Base-by-base conservation (phyloP, 2,113 vertebrate species). In the Nibea coibor region DNA sequence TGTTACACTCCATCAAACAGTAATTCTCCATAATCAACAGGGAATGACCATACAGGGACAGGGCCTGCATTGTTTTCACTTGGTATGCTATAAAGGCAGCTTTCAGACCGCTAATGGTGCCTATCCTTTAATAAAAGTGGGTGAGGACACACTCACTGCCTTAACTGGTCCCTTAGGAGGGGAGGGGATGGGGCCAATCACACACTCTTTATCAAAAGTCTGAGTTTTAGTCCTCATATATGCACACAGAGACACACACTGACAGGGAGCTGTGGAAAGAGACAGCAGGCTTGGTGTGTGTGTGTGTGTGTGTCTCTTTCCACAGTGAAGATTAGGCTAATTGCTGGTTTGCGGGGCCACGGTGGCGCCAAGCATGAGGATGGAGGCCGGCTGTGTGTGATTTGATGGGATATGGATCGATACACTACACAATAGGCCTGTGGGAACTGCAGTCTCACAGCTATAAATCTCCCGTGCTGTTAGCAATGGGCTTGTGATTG, bases 281-380 rank as follows among this genome's bases (percentile, higher is more conserved):
- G 35, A 39, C 35, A 39, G 35, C 35, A 8, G 35, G 35, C 35
- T 39, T 39, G 35, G 35, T 39, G 35, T 39, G 35, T 31, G 31
- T 31, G 31, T 31, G 31, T 31, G 31, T 31, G 31, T 39, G 8
- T 39, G 35, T 89, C 87, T 87, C 91, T 83, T 85, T 75, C 59
- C 91, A 93, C 93, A 91, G 81, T 75, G 78, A 86, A 90, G 89
- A 92, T 92, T 90, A 92, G 89, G 89, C 89, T 95, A 95, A 96
- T 95, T 95, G 94, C 91, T 86, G 78, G 84, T 87, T 92, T 93
- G 93, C 88, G 86, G 68, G 87, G 83, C 82, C 64, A 71, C 11
- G 28, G 48, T 68, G 89, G 92, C 87, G 84, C 88, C 90, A 88
- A 80, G 88, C 89, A 79, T 45, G 50, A 88, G 83, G 66, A 92